Percentiles rank a stretch among this genome's conserved stretches.
phyloP scores from a whole-genome alignment of 2,888 invertebrate genomes.

The Hyposoter didymator region DNA sequence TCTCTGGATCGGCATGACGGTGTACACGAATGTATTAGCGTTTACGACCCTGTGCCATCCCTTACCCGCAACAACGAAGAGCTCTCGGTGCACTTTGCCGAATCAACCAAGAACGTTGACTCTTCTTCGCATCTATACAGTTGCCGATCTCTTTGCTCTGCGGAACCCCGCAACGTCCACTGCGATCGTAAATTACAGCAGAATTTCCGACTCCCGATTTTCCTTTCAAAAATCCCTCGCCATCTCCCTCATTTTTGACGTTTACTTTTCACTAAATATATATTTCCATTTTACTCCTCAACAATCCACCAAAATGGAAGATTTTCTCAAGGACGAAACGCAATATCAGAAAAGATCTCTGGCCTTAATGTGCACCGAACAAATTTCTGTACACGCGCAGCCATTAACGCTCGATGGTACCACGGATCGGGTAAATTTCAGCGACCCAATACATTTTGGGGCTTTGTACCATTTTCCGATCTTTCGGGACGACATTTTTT shows the following conservation, averaged over 20 bases:
- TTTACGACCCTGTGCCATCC: conserved; percentile 58
- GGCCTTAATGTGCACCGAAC: background rate
- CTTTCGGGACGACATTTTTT: background rate
- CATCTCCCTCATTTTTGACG: conserved; percentile 44
- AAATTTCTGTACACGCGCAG: background rate
- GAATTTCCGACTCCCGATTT: conserved; percentile 22
- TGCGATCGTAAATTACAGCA: conserved; percentile 61
- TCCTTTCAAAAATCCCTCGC: background rate
- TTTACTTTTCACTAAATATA: conserved; percentile 25
- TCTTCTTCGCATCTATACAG: conserved; percentile 2
- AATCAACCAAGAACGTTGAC: conserved; percentile 50
- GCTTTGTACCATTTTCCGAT: background rate
- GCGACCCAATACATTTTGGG: background rate
- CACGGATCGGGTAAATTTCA: background rate
- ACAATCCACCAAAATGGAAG: conserved; percentile 12
- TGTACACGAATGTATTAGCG: conserved; percentile 20
- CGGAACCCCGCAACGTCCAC: conserved; percentile 65
- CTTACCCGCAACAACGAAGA: conserved; percentile 43
- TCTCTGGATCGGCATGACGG: conserved; percentile 12
- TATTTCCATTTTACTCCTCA: conserved; percentile 17
- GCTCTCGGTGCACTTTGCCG: conserved; percentile 61
- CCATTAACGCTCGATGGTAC: background rate
- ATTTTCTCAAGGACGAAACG: conserved; percentile 42
- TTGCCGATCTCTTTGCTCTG: conserved; percentile 36
- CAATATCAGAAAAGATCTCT: conserved; percentile 6